Evolutionary conservation across 2,888 invertebrate species (phyloP).

Genomic region (Synergus itoensis): DNA sequence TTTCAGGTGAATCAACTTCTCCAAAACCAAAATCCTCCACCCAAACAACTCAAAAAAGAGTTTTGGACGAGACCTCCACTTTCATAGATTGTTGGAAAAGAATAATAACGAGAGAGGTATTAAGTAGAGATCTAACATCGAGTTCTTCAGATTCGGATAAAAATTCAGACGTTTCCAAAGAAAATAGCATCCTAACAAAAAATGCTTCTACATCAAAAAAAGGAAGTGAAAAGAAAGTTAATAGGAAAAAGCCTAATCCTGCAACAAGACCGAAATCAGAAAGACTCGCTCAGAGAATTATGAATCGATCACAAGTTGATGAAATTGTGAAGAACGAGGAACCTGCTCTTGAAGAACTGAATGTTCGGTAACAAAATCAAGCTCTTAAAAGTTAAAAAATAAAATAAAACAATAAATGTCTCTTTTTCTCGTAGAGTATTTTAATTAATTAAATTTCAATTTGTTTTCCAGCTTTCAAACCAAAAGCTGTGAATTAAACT

Average conservation of each 20-base stretch:
- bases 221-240: conserved; percentile 37
- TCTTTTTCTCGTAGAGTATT: background rate
- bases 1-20: conserved; percentile 26
- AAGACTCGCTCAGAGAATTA: conserved; percentile 48
- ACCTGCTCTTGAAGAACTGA: too few species aligned
- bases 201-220: conserved; percentile 15
- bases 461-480: conserved; percentile 17
- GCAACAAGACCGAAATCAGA: conserved; percentile 52
- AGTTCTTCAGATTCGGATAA: background rate
- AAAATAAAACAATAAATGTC: background rate
- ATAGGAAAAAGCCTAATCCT: conserved; percentile 49
- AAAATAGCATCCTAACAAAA: background rate
- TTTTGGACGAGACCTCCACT: conserved; percentile 44
- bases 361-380: background rate
- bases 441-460: background rate
- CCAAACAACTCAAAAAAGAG: conserved; percentile 43
- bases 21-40: conserved; percentile 41
- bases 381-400: background rate
- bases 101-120: conserved; percentile 31
- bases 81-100: conserved; percentile 30
- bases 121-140: conserved; percentile 12
- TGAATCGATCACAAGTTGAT: background rate
- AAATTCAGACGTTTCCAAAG: background rate
- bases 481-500: conserved; percentile 34
- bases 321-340: conserved; percentile 6